Percentiles rank a stretch among this genome's conserved stretches.
These are phyloP conservation scores for Scelioninae gen. 2 DNA, from an alignment of 2,888 invertebrate genomes.

Conservation along the genomic window DNA sequence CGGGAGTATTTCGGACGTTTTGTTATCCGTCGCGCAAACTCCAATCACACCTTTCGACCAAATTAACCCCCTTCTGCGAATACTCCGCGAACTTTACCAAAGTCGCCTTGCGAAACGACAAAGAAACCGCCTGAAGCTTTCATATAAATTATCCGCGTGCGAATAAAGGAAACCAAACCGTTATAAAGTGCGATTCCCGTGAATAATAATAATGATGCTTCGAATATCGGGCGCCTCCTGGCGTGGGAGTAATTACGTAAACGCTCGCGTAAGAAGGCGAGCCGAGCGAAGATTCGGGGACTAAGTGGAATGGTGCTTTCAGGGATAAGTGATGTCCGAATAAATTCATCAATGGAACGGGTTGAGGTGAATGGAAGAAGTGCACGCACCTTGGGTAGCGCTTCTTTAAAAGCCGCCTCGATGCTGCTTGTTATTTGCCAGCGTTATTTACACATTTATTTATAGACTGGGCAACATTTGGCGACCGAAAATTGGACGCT, in stretches of 20 bases:
- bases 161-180: slow-evolving; percentile 15
- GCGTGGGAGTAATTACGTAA: slow-evolving; percentile 42
- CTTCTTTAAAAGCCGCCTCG: slow-evolving; percentile 3
- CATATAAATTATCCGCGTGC: neutral
- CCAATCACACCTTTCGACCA: too few species aligned
- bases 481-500: too few species aligned
- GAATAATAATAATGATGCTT: slow-evolving; percentile 12
- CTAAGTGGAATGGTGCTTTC: slow-evolving; percentile 36
- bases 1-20: too few species aligned
- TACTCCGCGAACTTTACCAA: too few species aligned
- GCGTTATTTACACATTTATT: too few species aligned
- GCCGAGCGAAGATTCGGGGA: slow-evolving; percentile 23
- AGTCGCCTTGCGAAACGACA: too few species aligned
- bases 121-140: neutral
- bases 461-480: too few species aligned
- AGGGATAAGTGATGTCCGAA: slow-evolving; percentile 31
- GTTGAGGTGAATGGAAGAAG: slow-evolving; percentile 37
- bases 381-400: slow-evolving; percentile 8
- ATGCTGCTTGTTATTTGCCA: neutral
- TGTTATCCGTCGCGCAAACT: too few species aligned
- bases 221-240: slow-evolving; percentile 19
- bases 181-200: slow-evolving; percentile 23
- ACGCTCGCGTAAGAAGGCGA: slow-evolving; percentile 30
- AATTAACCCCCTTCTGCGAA: too few species aligned
- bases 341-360: slow-evolving; percentile 33